These are phyloP conservation scores for Aplocera efformata DNA, from an alignment of 2,888 invertebrate species.

Conservation along the genomic window DNA sequence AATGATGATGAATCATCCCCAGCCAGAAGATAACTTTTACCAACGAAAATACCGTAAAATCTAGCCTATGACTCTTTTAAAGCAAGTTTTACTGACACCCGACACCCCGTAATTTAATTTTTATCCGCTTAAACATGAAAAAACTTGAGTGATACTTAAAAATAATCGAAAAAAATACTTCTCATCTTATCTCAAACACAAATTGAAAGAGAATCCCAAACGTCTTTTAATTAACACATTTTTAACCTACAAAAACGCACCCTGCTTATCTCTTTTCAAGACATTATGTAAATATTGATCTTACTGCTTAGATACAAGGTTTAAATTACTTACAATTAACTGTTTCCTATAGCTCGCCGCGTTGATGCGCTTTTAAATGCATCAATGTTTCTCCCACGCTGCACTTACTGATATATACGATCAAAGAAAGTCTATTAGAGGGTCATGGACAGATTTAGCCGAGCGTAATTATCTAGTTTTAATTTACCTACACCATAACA, in stretches of 20 bases:
- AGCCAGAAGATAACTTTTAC: too few species aligned
- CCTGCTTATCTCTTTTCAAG: too few species aligned
- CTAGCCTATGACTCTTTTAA: too few species aligned
- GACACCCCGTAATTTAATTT: too few species aligned
- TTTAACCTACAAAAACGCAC: constrained; percentile 9
- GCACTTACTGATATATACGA: constrained; percentile 36
- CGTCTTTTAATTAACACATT: constrained; percentile 15
- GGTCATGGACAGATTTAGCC: constrained; percentile 5
- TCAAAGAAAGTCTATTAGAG: constrained; percentile 20
- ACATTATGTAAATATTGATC: constrained; percentile 1
- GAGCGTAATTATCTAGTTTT: not conserved
- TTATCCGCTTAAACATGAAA: too few species aligned
- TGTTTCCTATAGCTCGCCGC: constrained; percentile 11
- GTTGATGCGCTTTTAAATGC: constrained; percentile 63
- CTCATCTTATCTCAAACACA: not conserved
- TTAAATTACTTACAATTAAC: constrained; percentile 1
- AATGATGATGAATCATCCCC: too few species aligned
- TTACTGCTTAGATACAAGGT: constrained; percentile 7
- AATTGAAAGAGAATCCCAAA: constrained; percentile 1
- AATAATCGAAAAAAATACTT: too few species aligned
- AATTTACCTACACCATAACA: constrained; percentile 1
- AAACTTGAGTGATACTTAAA: too few species aligned
- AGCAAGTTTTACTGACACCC: too few species aligned
- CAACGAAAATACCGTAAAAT: too few species aligned
- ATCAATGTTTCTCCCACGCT: constrained; percentile 49